phyloP scores from a whole-genome alignment of 2,797 vertebrate genomes.

The Chiloscyllium punctatum region DNA sequence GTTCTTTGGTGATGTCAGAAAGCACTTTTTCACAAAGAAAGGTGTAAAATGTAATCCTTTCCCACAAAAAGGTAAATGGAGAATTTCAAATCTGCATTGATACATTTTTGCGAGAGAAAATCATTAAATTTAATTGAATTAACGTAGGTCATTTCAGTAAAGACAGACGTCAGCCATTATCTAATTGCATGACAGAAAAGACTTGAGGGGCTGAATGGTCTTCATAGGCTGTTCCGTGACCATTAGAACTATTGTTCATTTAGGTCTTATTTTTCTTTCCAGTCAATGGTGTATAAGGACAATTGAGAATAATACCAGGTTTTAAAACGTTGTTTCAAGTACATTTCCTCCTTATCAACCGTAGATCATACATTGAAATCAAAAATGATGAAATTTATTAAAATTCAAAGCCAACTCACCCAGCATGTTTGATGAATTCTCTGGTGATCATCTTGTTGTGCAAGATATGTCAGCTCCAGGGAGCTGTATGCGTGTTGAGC shows the following conservation, averaged over 20 bases:
- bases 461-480: constrained; percentile 35
- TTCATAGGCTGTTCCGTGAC: background rate
- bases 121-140: background rate
- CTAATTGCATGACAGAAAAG: background rate
- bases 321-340: background rate
- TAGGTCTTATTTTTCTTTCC: background rate
- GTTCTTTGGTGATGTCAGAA: background rate
- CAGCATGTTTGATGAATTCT: background rate
- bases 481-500: background rate
- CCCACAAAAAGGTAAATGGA: background rate
- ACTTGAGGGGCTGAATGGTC: background rate
- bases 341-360: background rate
- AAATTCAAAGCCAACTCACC: background rate
- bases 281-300: background rate
- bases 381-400: background rate
- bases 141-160: background rate
- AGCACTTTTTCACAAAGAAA: background rate
- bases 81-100: background rate
- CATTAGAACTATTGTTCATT: background rate
- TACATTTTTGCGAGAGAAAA: background rate
- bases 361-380: background rate
- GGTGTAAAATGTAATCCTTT: background rate
- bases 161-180: background rate
- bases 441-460: background rate
- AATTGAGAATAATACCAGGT: background rate